Base-by-base conservation (phyloP, 2,113 vertebrate species). In the Poeciliopsis retropinna region DNA sequence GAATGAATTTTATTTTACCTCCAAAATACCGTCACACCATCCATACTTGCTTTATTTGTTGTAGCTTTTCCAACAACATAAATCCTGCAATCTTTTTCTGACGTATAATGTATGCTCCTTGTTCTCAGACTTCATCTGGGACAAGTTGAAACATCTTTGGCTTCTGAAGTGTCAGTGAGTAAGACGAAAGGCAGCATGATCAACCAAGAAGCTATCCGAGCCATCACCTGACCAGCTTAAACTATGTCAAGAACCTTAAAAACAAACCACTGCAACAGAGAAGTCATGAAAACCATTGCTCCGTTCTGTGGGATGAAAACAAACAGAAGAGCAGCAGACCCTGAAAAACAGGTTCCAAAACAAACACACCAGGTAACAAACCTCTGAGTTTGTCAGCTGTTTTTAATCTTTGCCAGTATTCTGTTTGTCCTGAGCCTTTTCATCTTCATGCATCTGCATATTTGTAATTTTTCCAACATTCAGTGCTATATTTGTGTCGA, bases 141-240 rank as follows among this genome's bases (percentile, higher is more conserved):
- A 82, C 92, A 91, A 90, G 93, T 92, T 83, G 70, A 68, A 91
- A 89, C 92, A 89, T 75, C 81, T 87, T 80, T 72, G 51, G 66
- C 78, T 82, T 76, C 77, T 84, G 76, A 81, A 72, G 72, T 88
- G 67, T 72, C 72, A 83, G 72, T 87, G 81, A 69, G 74, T 78
- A 78, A 78, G 83, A 88, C 76, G 34, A 82, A 88, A 62, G 60
- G 79, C 70, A 87, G 75, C 65, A 78, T 57, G 68, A 57, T 63
- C 29, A 15, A 27, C 39, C 29, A 47, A 37, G 51, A 57, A 57
- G 19, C 51, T 57, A 57, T 11, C 51, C 25, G 51, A 62, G 73
- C 51, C 65, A 68, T 51, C 29, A 39, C 60, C 67, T 66, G 60
- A 63, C 73, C 44, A 15, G n/a, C 73, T 80, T 34, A 71, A 78